These are phyloP conservation scores for Pammene aurita DNA, from an alignment of 2,888 invertebrate species.

Conservation along the genomic window DNA sequence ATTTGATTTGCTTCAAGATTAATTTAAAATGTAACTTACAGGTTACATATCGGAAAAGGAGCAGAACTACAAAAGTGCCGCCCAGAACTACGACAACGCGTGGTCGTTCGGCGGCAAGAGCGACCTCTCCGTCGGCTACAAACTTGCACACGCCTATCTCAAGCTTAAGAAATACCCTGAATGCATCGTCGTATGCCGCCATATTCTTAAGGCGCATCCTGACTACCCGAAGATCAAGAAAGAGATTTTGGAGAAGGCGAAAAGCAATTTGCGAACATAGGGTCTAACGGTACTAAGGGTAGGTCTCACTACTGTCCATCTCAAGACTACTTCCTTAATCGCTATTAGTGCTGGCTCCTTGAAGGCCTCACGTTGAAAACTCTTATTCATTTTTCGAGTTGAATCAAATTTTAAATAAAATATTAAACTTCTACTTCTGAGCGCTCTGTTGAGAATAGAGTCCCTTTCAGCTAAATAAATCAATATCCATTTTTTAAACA, in stretches of 20 bases:
- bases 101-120: slow-evolving; percentile 92
- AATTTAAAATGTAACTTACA: slow-evolving; percentile 53
- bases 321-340: too few species aligned
- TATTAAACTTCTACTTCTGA: too few species aligned
- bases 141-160: slow-evolving; percentile 94
- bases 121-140: slow-evolving; percentile 95
- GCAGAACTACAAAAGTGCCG: slow-evolving; percentile 93
- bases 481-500: too few species aligned
- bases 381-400: too few species aligned
- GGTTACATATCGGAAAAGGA: slow-evolving; percentile 96
- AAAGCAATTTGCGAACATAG: slow-evolving; percentile 88
- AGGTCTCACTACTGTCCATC: too few species aligned
- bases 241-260: slow-evolving; percentile 96
- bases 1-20: too few species aligned
- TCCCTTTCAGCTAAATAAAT: too few species aligned
- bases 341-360: too few species aligned
- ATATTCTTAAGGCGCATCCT: slow-evolving; percentile 90
- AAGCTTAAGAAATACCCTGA: slow-evolving; percentile 94
- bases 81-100: slow-evolving; percentile 91
- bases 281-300: too few species aligned
- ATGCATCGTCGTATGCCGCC: slow-evolving; percentile 94
- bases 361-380: too few species aligned
- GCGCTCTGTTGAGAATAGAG: too few species aligned
- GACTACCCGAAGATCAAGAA: slow-evolving; percentile 96
- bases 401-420: too few species aligned